A percentile compares a stretch with the other conserved stretches of the same genome.
These are phyloP conservation scores for Drosophila varians DNA, from an alignment of 1,140 invertebrate species.

Conservation along the genomic window DNA sequence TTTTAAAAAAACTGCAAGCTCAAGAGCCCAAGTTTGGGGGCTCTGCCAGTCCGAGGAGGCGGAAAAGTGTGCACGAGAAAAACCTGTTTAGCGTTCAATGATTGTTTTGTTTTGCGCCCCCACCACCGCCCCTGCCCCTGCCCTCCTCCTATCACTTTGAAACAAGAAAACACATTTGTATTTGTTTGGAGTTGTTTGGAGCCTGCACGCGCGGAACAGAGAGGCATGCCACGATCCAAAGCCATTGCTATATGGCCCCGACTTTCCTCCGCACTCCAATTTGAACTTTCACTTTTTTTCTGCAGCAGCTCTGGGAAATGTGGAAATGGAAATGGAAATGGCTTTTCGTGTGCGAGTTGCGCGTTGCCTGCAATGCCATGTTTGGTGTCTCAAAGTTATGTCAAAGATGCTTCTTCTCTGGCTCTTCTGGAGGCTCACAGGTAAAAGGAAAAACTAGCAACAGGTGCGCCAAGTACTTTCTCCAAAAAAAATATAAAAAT, in stretches of 20 bases:
- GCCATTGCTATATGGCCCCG: neutral
- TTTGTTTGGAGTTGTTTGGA: slow-evolving; percentile 60
- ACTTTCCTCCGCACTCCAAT: slow-evolving; percentile 63
- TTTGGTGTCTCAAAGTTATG: slow-evolving; percentile 31
- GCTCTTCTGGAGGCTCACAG: slow-evolving; percentile 26
- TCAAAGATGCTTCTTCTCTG: slow-evolving; percentile 42
- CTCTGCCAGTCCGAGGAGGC: slow-evolving; percentile 57
- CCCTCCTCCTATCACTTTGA: slow-evolving; percentile 1
- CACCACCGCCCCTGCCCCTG: neutral
- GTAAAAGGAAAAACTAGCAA: slow-evolving; percentile 14
- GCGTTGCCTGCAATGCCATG: slow-evolving; percentile 50
- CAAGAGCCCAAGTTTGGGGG: neutral
- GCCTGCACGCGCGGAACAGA: slow-evolving; percentile 59
- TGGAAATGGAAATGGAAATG: slow-evolving; percentile 57
- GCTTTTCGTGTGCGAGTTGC: slow-evolving; percentile 46
- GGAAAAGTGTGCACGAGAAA: slow-evolving; percentile 79
- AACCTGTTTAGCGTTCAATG: slow-evolving; percentile 81
- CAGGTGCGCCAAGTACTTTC: slow-evolving; percentile 52
- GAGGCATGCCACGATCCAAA: slow-evolving; percentile 41
- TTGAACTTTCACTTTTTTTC: slow-evolving; percentile 77
- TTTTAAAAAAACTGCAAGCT: slow-evolving; percentile 15
- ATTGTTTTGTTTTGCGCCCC: slow-evolving; percentile 45
- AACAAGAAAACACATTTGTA: slow-evolving; percentile 57
- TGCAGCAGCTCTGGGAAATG: slow-evolving; percentile 19
- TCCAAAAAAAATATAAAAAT: neutral